phyloP scores from a whole-genome alignment of 2,888 invertebrate genomes.

The Rhodophaea formosa region DNA sequence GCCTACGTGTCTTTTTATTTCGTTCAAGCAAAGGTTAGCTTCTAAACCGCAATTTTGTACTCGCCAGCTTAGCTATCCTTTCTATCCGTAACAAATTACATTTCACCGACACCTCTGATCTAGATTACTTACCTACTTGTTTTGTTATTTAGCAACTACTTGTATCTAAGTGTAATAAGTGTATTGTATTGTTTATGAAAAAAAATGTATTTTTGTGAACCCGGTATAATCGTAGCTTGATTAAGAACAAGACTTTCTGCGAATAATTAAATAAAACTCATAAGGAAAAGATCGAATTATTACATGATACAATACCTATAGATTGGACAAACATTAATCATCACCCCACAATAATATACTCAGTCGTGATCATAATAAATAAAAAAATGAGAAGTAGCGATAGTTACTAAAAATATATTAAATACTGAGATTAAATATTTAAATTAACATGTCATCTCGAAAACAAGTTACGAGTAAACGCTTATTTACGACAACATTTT shows the following conservation, averaged over 20 bases:
- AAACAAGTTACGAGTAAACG: too few relatives aligned
- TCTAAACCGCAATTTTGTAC: background rate
- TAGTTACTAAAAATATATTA: too few relatives aligned
- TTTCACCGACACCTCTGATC: background rate
- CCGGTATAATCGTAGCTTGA: background rate
- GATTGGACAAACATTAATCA: too few relatives aligned
- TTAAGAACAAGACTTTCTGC: background rate
- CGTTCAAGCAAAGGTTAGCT: background rate
- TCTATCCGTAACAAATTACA: background rate
- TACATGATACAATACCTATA: background rate
- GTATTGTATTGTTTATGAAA: slow-evolving; percentile 26
- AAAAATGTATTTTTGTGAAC: slow-evolving; percentile 19
- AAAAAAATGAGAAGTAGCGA: too few relatives aligned
- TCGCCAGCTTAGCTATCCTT: background rate
- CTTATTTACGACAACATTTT: too few relatives aligned
- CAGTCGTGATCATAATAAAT: too few relatives aligned
- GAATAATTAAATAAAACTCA: background rate
- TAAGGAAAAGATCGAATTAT: background rate
- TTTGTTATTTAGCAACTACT: background rate
- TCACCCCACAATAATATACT: too few relatives aligned
- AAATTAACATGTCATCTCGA: too few relatives aligned
- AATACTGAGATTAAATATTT: too few relatives aligned
- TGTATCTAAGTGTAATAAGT: slow-evolving; percentile 29
- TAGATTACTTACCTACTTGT: background rate
- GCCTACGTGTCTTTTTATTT: slow-evolving; percentile 36